Percentiles rank a stretch among this genome's conserved stretches.
Evolutionary conservation across 2,888 invertebrate species (phyloP).

Genomic region (Lasioglossum villosulum): DNA sequence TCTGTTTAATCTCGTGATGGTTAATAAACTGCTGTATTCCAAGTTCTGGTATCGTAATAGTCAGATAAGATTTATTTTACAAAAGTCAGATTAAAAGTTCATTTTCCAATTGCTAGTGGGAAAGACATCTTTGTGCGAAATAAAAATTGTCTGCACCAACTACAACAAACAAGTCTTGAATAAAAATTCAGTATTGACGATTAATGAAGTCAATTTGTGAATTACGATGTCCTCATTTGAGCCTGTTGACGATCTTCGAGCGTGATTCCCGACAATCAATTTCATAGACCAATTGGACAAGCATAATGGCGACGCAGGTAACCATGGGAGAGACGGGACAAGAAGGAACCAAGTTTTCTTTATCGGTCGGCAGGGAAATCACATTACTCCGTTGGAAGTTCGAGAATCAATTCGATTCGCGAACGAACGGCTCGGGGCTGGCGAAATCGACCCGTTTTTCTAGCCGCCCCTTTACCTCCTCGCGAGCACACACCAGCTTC

Average conservation of each 20-base stretch:
- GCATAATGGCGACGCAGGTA: background rate
- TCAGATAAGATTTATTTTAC: background rate
- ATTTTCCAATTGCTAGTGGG: background rate
- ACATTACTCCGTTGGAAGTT: conserved; percentile 61
- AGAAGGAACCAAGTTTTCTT: conserved; percentile 30
- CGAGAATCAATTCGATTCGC: conserved; percentile 70
- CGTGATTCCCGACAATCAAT: background rate
- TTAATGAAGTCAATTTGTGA: no score
- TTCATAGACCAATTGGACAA: background rate
- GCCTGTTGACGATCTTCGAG: background rate
- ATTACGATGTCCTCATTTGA: background rate
- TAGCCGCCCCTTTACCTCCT: conserved; percentile 25
- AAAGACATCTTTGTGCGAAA: no score
- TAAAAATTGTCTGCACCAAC: no score
- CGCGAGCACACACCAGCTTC: conserved; percentile 20
- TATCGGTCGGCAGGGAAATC: conserved; percentile 54
- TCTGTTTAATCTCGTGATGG: conserved; percentile 7
- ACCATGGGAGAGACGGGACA: conserved; percentile 15
- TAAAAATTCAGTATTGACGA: no score
- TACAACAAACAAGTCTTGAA: no score
- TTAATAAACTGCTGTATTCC: background rate
- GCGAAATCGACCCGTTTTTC: conserved; percentile 45
- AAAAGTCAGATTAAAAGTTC: background rate
- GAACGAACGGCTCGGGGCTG: conserved; percentile 46
- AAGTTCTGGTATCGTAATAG: background rate